A percentile compares a stretch with the other conserved stretches of the same genome.
phyloP scores from a whole-genome alignment of 2,113 vertebrate genomes.

The Xenus cinereus region DNA sequence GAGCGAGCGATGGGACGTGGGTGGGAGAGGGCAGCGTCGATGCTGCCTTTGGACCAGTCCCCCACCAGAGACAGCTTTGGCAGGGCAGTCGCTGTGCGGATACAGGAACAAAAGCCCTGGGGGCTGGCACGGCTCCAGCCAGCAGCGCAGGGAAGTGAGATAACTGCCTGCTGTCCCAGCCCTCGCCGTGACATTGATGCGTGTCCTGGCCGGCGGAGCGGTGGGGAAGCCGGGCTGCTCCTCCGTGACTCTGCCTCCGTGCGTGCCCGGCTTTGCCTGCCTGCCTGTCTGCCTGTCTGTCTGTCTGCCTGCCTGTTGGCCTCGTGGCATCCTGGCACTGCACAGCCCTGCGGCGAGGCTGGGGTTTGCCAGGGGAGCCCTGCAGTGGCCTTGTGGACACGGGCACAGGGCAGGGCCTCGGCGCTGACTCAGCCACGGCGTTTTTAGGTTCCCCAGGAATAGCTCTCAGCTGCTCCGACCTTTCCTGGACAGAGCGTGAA shows the following conservation, averaged over 20 bases:
- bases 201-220: background rate
- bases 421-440: rapidly evolving
- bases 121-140: background rate
- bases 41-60: background rate
- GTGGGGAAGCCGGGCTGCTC: background rate
- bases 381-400: rapidly evolving
- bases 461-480: background rate
- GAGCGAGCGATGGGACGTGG: background rate
- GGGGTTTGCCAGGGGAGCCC: background rate
- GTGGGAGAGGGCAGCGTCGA: rapidly evolving
- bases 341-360: background rate
- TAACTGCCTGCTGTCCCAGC: background rate
- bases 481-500: background rate
- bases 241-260: rapidly evolving
- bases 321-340: rapidly evolving
- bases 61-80: background rate
- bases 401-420: background rate
- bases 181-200: background rate
- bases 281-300: background rate
- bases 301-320: background rate
- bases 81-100: background rate
- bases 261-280: background rate
- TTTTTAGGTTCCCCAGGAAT: constrained; percentile 42
- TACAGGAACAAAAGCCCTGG: background rate
- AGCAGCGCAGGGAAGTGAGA: background rate